Conservation (phyloP, 2,113 vertebrate species). For the Entelurus aequoreus region DNA sequence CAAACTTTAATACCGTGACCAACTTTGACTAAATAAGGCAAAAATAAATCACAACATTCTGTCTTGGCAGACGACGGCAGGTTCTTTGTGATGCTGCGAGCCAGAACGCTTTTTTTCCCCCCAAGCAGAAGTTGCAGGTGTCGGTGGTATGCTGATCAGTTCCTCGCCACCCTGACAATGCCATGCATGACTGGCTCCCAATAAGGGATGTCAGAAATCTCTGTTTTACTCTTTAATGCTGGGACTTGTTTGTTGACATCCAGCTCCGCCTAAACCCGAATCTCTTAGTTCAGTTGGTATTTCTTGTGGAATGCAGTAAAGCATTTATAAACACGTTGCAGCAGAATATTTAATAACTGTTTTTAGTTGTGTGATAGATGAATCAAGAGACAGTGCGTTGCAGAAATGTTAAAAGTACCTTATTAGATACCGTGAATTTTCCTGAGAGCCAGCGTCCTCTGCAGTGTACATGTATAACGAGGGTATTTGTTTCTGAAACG, state of each 20-base stretch:
- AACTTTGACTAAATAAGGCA: constrained; percentile 60
- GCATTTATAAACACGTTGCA: neutral
- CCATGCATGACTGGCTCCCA: constrained; percentile 63
- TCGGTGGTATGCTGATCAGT: constrained; percentile 43
- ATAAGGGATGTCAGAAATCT: constrained; percentile 59
- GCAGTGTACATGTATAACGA: too few relatives aligned
- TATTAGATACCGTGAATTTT: too few relatives aligned
- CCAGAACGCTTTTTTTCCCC: constrained; percentile 14
- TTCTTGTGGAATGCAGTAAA: too few relatives aligned
- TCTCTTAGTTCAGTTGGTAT: too few relatives aligned
- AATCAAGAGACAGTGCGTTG: too few relatives aligned
- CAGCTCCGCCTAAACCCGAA: constrained; percentile 42
- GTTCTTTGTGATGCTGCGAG: constrained; percentile 46
- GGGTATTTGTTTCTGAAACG: too few relatives aligned
- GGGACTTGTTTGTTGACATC: constrained; percentile 55
- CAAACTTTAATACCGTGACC: constrained; percentile 30
- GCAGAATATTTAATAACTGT: too few relatives aligned
- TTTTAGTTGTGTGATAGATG: too few relatives aligned
- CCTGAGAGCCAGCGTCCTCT: too few relatives aligned
- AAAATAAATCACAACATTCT: constrained; percentile 53
- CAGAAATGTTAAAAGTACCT: too few relatives aligned
- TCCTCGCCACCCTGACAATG: constrained; percentile 45
- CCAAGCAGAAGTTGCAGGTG: constrained; percentile 33
- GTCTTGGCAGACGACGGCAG: constrained; percentile 46
- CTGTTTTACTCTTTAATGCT: constrained; percentile 50